Percentiles rank a stretch among this genome's conserved stretches.
Evolutionary conservation across 2,797 vertebrate species (phyloP).

Genomic region (Vireo griseus): DNA sequence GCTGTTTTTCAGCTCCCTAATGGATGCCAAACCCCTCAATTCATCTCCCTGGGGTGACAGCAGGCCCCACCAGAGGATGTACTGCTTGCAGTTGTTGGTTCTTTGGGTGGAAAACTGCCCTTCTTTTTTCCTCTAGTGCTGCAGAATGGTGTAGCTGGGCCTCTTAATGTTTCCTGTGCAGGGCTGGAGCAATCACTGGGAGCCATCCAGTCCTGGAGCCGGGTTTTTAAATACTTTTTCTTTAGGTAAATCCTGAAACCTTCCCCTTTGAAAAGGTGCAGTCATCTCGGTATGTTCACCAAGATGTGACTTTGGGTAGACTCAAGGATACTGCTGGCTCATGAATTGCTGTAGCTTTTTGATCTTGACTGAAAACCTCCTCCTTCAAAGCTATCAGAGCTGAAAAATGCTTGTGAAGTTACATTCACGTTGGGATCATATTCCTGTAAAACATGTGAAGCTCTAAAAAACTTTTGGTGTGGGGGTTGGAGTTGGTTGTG

Average conservation of each 20-base stretch:
- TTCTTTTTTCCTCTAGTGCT: background rate
- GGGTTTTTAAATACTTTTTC: background rate
- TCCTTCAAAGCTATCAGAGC: background rate
- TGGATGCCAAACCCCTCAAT: background rate
- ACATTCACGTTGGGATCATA: background rate
- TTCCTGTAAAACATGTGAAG: background rate
- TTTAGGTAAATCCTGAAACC: background rate
- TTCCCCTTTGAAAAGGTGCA: background rate
- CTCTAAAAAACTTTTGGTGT: background rate
- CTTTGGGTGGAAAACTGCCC: background rate
- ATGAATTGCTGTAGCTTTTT: background rate
- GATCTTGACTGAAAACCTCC: background rate
- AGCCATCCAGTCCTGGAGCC: background rate
- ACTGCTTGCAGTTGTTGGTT: background rate
- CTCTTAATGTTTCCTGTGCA: background rate
- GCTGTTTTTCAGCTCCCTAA: background rate
- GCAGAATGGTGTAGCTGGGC: background rate
- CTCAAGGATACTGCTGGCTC: background rate
- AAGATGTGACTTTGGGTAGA: background rate
- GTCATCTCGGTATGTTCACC: accelerated
- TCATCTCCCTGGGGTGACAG: background rate
- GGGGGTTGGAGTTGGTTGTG: background rate
- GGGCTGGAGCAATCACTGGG: background rate
- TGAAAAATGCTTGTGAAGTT: background rate
- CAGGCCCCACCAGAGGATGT: background rate